Evolutionary conservation across 2,888 invertebrate species (phyloP).

Genomic region (Opisthograptis luteolata): DNA sequence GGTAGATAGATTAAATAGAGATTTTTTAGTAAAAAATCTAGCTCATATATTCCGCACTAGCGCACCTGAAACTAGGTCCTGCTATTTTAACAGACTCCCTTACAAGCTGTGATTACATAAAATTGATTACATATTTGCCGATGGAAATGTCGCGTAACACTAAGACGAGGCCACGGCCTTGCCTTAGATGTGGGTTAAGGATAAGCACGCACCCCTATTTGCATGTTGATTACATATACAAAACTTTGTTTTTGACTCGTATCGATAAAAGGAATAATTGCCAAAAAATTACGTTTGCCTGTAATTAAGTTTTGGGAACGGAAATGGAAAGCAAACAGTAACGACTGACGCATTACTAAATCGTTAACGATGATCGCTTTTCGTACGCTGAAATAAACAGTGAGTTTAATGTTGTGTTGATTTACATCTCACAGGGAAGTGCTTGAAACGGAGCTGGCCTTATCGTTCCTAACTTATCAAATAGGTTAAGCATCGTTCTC

Average conservation of each 20-base stretch:
- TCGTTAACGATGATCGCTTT: constrained; percentile 4
- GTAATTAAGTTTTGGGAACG: constrained; percentile 41
- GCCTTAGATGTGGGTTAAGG: constrained; percentile 78
- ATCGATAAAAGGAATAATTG: constrained; percentile 69
- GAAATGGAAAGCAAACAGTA: constrained; percentile 42
- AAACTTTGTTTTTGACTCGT: constrained; percentile 52
- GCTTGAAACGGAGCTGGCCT: too few relatives aligned
- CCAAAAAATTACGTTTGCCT: constrained; percentile 59
- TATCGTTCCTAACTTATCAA: too few relatives aligned
- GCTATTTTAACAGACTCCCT: constrained; percentile 13
- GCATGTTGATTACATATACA: constrained; percentile 75
- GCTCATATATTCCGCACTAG: constrained; percentile 24
- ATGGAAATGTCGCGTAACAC: constrained; percentile 47
- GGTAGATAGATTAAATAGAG: too few relatives aligned
- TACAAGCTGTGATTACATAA: constrained; percentile 34
- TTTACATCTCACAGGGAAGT: too few relatives aligned
- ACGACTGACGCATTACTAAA: too few relatives aligned
- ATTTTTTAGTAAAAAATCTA: constrained; percentile 10
- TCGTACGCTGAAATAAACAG: too few relatives aligned
- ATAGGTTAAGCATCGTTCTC: too few relatives aligned
- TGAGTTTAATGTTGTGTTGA: too few relatives aligned
- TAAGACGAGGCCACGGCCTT: constrained; percentile 71
- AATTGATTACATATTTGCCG: constrained; percentile 42
- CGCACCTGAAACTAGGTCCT: constrained; percentile 20
- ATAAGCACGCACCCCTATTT: constrained; percentile 76